Percentiles rank a stretch among this genome's conserved stretches.
Conservation (phyloP, 2,888 invertebrate genomes). For the Eupithecia exiguata region DNA sequence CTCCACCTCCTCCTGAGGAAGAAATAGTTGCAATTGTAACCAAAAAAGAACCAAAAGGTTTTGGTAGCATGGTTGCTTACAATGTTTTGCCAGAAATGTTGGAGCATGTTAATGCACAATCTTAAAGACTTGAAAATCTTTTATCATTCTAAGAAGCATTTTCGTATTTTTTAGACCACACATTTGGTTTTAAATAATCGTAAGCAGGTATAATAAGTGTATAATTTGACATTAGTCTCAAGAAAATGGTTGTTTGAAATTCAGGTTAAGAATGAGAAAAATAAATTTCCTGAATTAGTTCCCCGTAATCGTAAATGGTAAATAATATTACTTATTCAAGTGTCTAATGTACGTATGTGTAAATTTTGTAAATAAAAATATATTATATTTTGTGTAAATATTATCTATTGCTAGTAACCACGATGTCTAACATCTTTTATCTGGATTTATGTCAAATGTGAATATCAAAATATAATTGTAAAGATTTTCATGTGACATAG, state of each 20-base stretch:
- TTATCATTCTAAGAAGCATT: neutral
- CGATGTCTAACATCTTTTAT: constrained; percentile 79
- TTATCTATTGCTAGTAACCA: constrained; percentile 45
- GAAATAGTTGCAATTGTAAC: constrained; percentile 81
- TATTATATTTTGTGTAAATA: constrained; percentile 50
- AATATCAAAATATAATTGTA: constrained; percentile 70
- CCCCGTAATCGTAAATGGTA: neutral
- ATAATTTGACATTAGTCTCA: neutral
- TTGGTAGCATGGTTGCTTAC: constrained; percentile 81
- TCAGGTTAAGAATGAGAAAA: neutral
- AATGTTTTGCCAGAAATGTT: constrained; percentile 81
- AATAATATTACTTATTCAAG: neutral
- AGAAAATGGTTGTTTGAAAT: neutral
- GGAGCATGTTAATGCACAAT: constrained; percentile 74
- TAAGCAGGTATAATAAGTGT: neutral
- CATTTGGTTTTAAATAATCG: neutral
- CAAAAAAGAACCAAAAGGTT: constrained; percentile 78
- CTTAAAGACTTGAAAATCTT: constrained; percentile 46
- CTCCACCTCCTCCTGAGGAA: constrained; percentile 75
- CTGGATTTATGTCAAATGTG: constrained; percentile 74
- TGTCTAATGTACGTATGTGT: constrained; percentile 44
- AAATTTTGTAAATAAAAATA: constrained; percentile 50
- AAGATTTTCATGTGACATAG: constrained; percentile 79
- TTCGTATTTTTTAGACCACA: neutral
- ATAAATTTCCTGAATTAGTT: neutral